A percentile compares a stretch with the other conserved stretches of the same genome.
Conservation (phyloP, 2,888 invertebrate genomes). For the Altica lythri region DNA sequence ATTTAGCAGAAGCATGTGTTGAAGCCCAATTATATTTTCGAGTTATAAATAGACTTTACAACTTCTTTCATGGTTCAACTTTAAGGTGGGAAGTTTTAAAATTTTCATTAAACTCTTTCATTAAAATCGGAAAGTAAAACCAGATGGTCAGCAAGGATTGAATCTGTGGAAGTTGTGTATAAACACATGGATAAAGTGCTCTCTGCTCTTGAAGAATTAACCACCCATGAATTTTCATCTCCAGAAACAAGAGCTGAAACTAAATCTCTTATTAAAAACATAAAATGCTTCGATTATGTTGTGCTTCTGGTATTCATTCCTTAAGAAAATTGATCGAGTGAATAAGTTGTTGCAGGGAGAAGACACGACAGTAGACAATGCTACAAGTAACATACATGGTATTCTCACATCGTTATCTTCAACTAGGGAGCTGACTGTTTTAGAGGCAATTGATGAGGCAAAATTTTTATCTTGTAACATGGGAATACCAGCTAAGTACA, state of each 20-base stretch:
- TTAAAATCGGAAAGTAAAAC: neutral
- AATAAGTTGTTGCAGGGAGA: too few species aligned
- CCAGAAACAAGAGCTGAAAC: neutral
- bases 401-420: too few species aligned
- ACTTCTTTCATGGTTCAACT: neutral
- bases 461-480: too few species aligned
- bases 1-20: neutral
- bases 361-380: too few species aligned
- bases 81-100: neutral
- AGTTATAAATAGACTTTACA: neutral
- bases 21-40: neutral
- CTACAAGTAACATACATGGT: too few species aligned
- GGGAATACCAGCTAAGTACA: too few species aligned
- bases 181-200: neutral
- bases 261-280: neutral
- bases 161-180: neutral
- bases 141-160: neutral
- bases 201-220: neutral
- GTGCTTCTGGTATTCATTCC: too few species aligned
- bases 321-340: too few species aligned
- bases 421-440: too few species aligned
- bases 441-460: too few species aligned
- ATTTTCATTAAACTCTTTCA: neutral
- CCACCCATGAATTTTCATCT: neutral
- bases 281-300: neutral